phyloP scores from a whole-genome alignment of 2,113 vertebrate genomes.

The Leptobrachium ailaonicum region DNA sequence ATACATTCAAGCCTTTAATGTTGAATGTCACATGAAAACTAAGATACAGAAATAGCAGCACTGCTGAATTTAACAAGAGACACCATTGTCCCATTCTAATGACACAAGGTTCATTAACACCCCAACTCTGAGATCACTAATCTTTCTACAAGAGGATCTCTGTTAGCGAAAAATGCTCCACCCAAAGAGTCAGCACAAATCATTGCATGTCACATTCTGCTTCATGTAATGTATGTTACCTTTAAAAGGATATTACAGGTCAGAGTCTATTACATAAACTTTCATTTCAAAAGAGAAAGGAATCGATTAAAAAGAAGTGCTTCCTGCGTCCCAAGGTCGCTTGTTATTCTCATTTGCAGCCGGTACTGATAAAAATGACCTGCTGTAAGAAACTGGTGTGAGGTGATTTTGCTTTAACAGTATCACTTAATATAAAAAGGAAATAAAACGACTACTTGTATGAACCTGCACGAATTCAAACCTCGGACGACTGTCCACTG shows the following conservation, averaged over 20 bases:
- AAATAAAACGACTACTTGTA: too few relatives aligned
- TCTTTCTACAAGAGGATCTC: slow-evolving; percentile 17
- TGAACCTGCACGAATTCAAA: too few relatives aligned
- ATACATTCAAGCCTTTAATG: slow-evolving; percentile 38
- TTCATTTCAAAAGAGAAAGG: too few relatives aligned
- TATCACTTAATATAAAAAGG: too few relatives aligned
- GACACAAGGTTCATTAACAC: slow-evolving; percentile 37
- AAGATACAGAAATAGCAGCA: slow-evolving; percentile 33
- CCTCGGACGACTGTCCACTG: too few relatives aligned
- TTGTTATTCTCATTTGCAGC: too few relatives aligned
- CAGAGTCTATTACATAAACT: too few relatives aligned
- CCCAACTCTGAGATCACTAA: slow-evolving; percentile 19
- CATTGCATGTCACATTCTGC: slow-evolving; percentile 11
- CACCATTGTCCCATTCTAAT: slow-evolving; percentile 16
- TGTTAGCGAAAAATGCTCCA: slow-evolving; percentile 31
- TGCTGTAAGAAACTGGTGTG: too few relatives aligned
- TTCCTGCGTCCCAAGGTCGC: too few relatives aligned
- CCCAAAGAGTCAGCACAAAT: not conserved
- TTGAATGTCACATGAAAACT: slow-evolving; percentile 41
- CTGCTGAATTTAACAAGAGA: slow-evolving; percentile 11
- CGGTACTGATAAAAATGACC: too few relatives aligned
- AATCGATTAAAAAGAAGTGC: too few relatives aligned
- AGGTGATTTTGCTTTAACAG: too few relatives aligned
- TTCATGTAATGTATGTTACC: not conserved
- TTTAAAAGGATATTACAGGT: not conserved